Conservation (phyloP, 2,113 vertebrate species). For the Synodontis membranacea region DNA sequence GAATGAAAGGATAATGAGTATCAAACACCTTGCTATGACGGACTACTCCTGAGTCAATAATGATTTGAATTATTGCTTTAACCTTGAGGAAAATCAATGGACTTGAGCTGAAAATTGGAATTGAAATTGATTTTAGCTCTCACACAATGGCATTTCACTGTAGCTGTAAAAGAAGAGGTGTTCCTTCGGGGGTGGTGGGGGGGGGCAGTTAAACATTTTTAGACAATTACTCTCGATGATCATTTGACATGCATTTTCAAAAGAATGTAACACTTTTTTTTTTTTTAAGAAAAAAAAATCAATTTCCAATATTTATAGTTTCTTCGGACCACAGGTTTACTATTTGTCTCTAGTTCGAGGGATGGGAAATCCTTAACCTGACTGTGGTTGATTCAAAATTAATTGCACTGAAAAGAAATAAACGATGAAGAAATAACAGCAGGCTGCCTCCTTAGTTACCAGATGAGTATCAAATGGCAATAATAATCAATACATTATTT, state of each 20-base stretch:
- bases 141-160: not conserved
- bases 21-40: constrained; percentile 13
- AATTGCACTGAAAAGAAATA: not conserved
- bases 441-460: too few species aligned
- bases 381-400: not conserved
- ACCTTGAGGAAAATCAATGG: constrained; percentile 32
- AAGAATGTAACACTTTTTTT: not conserved
- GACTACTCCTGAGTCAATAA: constrained; percentile 4
- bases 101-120: constrained; percentile 18
- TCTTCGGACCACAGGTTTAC: too few species aligned
- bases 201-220: not conserved
- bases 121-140: not conserved
- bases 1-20: not conserved
- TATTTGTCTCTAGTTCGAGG: not conserved
- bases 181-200: too few species aligned
- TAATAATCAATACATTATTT: not conserved
- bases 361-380: not conserved
- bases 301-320: not conserved
- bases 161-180: not conserved
- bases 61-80: constrained; percentile 28
- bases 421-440: not conserved
- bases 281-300: not conserved
- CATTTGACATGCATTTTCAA: not conserved
- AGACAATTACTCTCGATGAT: not conserved
- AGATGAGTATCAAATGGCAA: not conserved